Evolutionary conservation across 64 coral and sea anemone genomes (phyloP), one percentile per base, ranked within the genome.

Genomic region (Acropora tenuis): DNA sequence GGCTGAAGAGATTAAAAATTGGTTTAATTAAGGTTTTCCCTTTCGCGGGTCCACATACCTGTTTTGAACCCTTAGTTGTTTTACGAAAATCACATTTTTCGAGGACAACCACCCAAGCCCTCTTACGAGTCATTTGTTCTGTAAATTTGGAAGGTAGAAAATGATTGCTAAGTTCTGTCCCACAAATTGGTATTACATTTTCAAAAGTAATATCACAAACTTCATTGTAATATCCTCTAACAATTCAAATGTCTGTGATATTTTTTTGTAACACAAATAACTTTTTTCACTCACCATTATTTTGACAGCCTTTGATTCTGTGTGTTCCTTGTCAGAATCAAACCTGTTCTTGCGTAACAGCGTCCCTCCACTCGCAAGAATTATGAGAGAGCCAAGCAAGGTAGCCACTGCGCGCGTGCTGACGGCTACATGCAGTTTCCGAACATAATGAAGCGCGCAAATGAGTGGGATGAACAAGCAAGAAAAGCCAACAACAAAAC

Each of bases 221-320:
- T 30, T 30, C 30, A 30, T 30, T 30, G 30, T 30, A 30, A 30
- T 0, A 30, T 30, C 30, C 30, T 30, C 9, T 55, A 2, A 6
- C 50, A 55, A 55, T 7, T 63, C 0, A 63, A 63, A 63, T 3
- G 52, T 9, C 10, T 55, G 5, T 11, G 11, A 63, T 3, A 3
- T 63, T 8, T 13, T 43, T n/a, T 20, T 2, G 6, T 76, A 4
- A 6, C 52, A 3, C 5, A 55, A 3, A 46, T 43, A 6, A 45
- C 40, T 80, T 80, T 55, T 2, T 53, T 53, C 50, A 68, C 80
- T 83, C n/a, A 83, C 80, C 80, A 83, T 83, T 43, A 83, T 47
- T 47, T 83, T 83, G 2, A 83, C 80, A 7, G 15, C 60, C 53
- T n/a, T 47, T 18, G 80, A 68, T 43, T 83, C 80, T 16, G 15